Percentiles rank a stretch among this genome's conserved stretches.
Conservation (phyloP, 2,888 invertebrate genomes). For the Encarsia formosa region DNA sequence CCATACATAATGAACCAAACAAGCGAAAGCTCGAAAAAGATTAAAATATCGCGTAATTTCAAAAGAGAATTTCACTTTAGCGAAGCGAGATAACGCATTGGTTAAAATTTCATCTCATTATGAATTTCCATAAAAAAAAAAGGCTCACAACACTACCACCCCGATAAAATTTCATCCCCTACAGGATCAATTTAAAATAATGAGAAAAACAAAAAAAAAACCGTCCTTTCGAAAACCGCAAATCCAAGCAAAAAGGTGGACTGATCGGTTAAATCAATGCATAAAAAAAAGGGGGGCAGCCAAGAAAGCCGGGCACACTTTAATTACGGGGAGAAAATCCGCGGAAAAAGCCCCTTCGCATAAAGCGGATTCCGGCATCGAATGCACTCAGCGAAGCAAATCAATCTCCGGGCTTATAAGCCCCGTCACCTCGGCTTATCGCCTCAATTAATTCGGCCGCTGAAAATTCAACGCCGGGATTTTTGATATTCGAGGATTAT, state of each 20-base stretch:
- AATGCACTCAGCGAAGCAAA: conserved; percentile 33
- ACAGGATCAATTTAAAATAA: conserved; percentile 19
- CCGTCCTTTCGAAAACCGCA: no score
- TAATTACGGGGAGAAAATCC: conserved; percentile 34
- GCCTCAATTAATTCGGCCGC: conserved; percentile 18
- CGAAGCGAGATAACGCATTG: no score
- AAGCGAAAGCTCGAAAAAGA: no score
- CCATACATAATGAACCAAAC: no score
- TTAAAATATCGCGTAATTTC: no score
- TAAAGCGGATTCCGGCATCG: conserved; percentile 36
- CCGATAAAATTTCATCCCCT: neutral
- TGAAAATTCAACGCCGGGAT: conserved; percentile 10
- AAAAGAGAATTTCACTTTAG: no score
- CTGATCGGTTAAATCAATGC: neutral
- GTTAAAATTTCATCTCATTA: no score
- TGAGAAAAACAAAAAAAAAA: conserved; percentile 1
- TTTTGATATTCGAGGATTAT: conserved; percentile 4
- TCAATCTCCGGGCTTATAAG: conserved; percentile 27
- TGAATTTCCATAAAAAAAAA: no score
- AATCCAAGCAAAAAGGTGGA: no score
- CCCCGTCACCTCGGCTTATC: neutral
- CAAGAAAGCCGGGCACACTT: conserved; percentile 21
- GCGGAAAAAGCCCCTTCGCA: conserved; percentile 29
- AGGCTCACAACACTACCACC: no score
- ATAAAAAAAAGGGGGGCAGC: neutral